Evolutionary conservation across 2,888 invertebrate genomes (phyloP).

Genomic region (Campopleginae sp.): DNA sequence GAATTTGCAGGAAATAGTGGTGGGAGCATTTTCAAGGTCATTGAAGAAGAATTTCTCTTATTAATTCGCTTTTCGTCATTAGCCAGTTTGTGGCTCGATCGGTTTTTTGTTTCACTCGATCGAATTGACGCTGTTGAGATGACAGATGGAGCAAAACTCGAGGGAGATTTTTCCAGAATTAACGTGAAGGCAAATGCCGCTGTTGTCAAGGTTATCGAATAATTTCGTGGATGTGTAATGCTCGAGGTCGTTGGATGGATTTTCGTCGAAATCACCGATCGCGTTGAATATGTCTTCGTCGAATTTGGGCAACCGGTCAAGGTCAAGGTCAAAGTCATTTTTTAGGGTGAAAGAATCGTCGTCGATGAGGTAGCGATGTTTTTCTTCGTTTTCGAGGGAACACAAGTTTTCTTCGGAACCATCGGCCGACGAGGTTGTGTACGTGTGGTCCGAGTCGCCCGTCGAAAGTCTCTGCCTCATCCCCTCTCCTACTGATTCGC

Average conservation of each 20-base stretch:
- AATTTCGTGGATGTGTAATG: slow-evolving; percentile 58
- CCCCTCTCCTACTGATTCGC: neutral
- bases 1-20: too few species aligned
- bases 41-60: too few species aligned
- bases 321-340: slow-evolving; percentile 31
- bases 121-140: slow-evolving; percentile 82
- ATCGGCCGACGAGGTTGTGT: slow-evolving; percentile 46
- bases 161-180: slow-evolving; percentile 86
- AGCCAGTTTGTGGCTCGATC: neutral
- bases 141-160: slow-evolving; percentile 86
- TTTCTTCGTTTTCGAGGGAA: neutral
- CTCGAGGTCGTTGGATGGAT: slow-evolving; percentile 11
- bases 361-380: neutral
- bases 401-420: slow-evolving; percentile 7
- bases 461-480: slow-evolving; percentile 5
- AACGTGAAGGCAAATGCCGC: slow-evolving; percentile 87
- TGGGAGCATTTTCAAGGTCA: too few species aligned
- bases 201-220: slow-evolving; percentile 79
- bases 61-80: neutral
- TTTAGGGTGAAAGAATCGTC: neutral
- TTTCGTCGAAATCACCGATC: neutral
- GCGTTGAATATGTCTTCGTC: slow-evolving; percentile 58
- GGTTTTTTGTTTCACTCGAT: slow-evolving; percentile 42
- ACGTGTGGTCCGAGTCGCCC: slow-evolving; percentile 50
- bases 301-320: slow-evolving; percentile 51